These are phyloP conservation scores for Sminthurinus aureus DNA, from an alignment of 2,888 invertebrate species.

Conservation along the genomic window DNA sequence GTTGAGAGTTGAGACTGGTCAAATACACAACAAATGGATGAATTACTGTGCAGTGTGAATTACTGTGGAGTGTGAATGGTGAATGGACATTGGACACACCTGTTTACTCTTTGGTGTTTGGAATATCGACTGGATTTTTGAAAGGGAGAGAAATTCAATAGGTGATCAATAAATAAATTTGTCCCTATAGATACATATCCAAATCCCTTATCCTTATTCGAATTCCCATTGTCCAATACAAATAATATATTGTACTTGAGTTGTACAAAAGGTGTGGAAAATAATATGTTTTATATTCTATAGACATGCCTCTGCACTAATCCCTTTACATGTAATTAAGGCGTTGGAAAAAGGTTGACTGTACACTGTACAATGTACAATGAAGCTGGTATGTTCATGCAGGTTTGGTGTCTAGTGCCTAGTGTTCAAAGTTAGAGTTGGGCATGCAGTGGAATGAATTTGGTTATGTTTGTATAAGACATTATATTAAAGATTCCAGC, in stretches of 20 bases:
- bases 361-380: no score
- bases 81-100: constrained; percentile 20
- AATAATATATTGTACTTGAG: background rate
- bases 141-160: no score
- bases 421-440: background rate
- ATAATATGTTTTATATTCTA: no score
- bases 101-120: no score
- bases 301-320: no score
- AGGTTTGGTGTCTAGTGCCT: no score
- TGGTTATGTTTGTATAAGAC: background rate
- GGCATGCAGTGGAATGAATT: background rate
- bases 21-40: background rate
- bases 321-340: no score
- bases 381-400: no score
- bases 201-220: background rate
- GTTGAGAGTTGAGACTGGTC: background rate
- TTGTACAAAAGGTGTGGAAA: background rate
- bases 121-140: no score
- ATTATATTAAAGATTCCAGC: no score
- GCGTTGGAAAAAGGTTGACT: no score
- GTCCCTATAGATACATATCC: no score
- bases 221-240: background rate
- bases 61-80: background rate
- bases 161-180: background rate
- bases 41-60: background rate